phyloP scores from a whole-genome alignment of 2,888 invertebrate species.

The Callosobruchus maculatus region DNA sequence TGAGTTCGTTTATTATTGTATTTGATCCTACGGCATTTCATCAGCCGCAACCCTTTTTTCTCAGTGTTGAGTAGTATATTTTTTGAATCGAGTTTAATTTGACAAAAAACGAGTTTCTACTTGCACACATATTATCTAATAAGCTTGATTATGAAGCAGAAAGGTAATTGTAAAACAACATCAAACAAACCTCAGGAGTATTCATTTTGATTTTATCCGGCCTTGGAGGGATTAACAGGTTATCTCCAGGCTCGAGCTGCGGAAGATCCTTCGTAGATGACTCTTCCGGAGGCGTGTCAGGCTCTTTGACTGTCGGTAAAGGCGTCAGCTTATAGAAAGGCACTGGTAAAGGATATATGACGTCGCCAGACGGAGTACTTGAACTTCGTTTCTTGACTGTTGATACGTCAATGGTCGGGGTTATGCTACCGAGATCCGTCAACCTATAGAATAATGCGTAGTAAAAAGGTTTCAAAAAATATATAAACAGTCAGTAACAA shows the following conservation, averaged over 20 bases:
- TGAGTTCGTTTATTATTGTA: too few species aligned
- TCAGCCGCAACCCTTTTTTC: too few species aligned
- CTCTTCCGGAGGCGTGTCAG: slow-evolving; percentile 33
- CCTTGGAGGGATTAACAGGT: slow-evolving; percentile 56
- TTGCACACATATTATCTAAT: too few species aligned
- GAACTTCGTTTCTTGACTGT: slow-evolving; percentile 58
- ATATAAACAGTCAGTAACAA: too few species aligned
- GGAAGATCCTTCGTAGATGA: slow-evolving; percentile 45
- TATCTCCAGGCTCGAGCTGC: slow-evolving; percentile 62
- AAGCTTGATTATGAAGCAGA: too few species aligned
- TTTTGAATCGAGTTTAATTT: too few species aligned
- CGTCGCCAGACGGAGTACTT: slow-evolving; percentile 52
- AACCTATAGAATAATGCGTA: slow-evolving; percentile 52
- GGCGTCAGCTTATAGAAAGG: slow-evolving; percentile 38
- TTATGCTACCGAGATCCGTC: slow-evolving; percentile 72
- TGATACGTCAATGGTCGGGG: slow-evolving; percentile 47
- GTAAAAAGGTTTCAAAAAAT: background rate
- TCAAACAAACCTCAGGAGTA: slow-evolving; percentile 11
- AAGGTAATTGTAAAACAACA: too few species aligned
- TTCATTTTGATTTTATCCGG: slow-evolving; percentile 13
- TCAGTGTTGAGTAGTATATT: too few species aligned
- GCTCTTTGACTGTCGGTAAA: slow-evolving; percentile 34
- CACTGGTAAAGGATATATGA: slow-evolving; percentile 43
- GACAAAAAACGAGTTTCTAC: too few species aligned
- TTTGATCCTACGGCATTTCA: too few species aligned